A percentile compares a stretch with the other conserved stretches of the same genome.
These are phyloP conservation scores for Aphelocoma coerulescens DNA, from an alignment of 2,113 vertebrate genomes.

Conservation along the genomic window DNA sequence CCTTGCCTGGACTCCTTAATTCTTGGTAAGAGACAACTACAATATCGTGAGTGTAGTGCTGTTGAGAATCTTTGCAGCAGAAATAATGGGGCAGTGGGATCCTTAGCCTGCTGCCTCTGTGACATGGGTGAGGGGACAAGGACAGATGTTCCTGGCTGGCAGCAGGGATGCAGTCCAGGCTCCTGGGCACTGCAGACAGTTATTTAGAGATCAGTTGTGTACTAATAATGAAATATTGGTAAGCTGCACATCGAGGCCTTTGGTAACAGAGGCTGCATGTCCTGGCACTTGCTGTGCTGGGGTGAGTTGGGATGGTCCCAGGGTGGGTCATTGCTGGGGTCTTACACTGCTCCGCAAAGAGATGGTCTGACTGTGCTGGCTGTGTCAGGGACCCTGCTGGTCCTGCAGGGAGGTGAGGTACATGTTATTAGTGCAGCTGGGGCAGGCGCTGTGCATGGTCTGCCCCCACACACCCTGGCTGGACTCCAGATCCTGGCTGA, in stretches of 20 bases:
- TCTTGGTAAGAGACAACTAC: not conserved
- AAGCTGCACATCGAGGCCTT: not conserved
- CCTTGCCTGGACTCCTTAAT: not conserved
- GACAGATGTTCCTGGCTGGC: not conserved
- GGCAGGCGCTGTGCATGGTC: not conserved
- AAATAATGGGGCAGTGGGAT: accelerated
- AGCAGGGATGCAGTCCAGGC: not conserved
- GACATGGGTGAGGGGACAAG: accelerated
- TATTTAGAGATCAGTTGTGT: not conserved
- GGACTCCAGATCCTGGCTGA: accelerated
- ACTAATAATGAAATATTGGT: not conserved
- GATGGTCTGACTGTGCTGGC: accelerated
- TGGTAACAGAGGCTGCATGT: accelerated
- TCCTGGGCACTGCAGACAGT: not conserved
- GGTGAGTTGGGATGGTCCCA: accelerated
- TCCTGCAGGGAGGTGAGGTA: accelerated
- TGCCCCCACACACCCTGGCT: accelerated
- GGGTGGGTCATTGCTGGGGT: not conserved
- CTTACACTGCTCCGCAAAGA: not conserved
- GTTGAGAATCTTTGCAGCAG: not conserved
- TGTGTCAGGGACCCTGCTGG: not conserved
- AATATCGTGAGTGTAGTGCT: not conserved
- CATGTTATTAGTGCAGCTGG: accelerated
- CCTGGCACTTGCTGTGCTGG: not conserved
- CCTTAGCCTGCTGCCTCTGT: not conserved